phyloP scores from a whole-genome alignment of 2,113 vertebrate species.

The Ptyas mucosa region DNA sequence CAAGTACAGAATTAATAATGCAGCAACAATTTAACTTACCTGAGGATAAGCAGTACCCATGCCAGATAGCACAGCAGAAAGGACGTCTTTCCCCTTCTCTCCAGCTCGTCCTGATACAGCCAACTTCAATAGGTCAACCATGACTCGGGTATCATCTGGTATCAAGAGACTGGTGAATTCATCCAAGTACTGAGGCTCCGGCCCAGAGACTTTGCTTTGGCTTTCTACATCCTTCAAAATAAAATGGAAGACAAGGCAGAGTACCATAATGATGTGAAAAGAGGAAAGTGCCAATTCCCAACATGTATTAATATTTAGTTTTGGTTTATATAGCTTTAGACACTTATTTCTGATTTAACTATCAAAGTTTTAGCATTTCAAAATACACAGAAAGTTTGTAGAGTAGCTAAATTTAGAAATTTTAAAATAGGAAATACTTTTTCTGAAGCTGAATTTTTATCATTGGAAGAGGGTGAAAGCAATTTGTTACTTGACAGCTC shows the following conservation, averaged over 20 bases:
- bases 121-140: slow-evolving; percentile 94
- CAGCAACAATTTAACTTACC: slow-evolving; percentile 65
- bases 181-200: slow-evolving; percentile 91
- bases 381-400: background rate
- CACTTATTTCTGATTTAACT: background rate
- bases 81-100: slow-evolving; percentile 89
- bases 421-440: background rate
- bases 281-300: background rate
- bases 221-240: slow-evolving; percentile 86
- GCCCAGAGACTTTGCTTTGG: slow-evolving; percentile 87
- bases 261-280: background rate
- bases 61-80: slow-evolving; percentile 92
- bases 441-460: background rate
- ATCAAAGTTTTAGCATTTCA: background rate
- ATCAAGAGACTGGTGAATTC: slow-evolving; percentile 93
- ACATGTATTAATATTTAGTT: background rate
- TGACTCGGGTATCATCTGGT: slow-evolving; percentile 89
- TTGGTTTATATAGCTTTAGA: background rate
- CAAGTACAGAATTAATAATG: background rate
- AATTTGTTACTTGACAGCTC: background rate
- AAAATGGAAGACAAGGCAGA: slow-evolving; percentile 31
- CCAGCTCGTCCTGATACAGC: slow-evolving; percentile 89
- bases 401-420: background rate
- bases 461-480: background rate
- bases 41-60: slow-evolving; percentile 97